Evolutionary conservation across 2,113 vertebrate species (phyloP), one percentile per base, ranked within the genome.

Genomic region (Sphyrna mokarran): DNA sequence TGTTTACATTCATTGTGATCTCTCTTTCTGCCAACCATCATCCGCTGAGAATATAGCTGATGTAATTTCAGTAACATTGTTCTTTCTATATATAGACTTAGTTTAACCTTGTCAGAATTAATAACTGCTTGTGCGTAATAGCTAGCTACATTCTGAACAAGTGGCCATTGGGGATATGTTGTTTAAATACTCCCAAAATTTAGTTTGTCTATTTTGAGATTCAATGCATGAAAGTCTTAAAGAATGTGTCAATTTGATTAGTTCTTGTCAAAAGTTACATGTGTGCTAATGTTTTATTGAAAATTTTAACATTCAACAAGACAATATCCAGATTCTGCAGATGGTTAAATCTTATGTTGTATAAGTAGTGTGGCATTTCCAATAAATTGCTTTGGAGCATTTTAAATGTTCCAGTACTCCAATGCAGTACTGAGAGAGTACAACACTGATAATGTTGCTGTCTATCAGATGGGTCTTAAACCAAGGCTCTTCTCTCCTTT

Each of bases 51-150:
- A 54, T 29, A 72, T 54, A 94, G 7, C 66, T 76, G 68, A 76
- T 95, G 23, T 54, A 48, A 29, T 95, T 95, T 68, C 94, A 43
- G 69, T 70, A 94, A 43, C 93, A 43, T 22, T 70, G 93, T 33
- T 76, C 26, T 72, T 72, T 95, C 94, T 54, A 70, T 95, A 72
- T 95, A 76, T 95, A 72, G 94, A 7, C 33, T 72, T 22, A 95
- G 40, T 95, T 95, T 95, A 72, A 72, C 94, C 68, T 95, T 95
- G 94, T 95, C 69, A 43, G 68, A 48, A 13, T 69, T 94, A 69
- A 94, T 70, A 94, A 94, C 63, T 69, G 63, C 63, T 20, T 20
- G 33, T 14, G 20, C 66, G 9, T 70, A 69, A 94, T 69, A 72
- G 22, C 40, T 18, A 76, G 29, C 40, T 33, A 76, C 26, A 16